Evolutionary conservation across 2,113 vertebrate species (phyloP), one percentile per base, ranked within the genome.

Genomic region (Diglossa brunneiventris): DNA sequence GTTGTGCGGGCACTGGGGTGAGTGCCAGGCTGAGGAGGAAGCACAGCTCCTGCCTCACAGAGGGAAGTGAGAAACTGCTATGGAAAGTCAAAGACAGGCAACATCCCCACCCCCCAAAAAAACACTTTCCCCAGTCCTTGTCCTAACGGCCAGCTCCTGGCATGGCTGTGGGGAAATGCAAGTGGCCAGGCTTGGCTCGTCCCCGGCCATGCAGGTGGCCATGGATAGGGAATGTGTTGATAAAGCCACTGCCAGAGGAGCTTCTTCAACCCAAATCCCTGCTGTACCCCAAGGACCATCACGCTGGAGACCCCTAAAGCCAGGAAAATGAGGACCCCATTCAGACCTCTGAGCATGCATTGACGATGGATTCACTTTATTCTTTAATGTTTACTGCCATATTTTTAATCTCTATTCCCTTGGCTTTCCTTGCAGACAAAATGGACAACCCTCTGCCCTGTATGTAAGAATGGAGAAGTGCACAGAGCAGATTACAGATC

Each of bases 61-160:
- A 87, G 64, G 95, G 95, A 97, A 97, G 92, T 96, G 94, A 96
- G 83, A 95, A 95, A 95, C 70, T 89, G 80, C 67, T 46, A 64
- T 90, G 88, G 91, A 95, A 96, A 95, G 66, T 81, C 77, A 82
- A 84, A 89, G 59, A 81, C 0, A 2, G 64, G 64, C 26, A 81
- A 77, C 78, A 87, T 2, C 13, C 5, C 5, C 13, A 3, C 22
- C 15, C 19, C 4, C 14, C 2, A n/a, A 22, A 17, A 39, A 26
- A 39, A 66, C 15, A 30, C 27, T 83, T 14, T 13, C 21, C 37
- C 46, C 3, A 3, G n/a, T 84, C 56, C 13, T 59, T 12, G 1
- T 89, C 42, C 52, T 13, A 4, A 41, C 28, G 63, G 37, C 28
- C 59, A 78, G 24, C 15, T 74, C 31, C n/a, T 0, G 3, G 41